phyloP scores from a whole-genome alignment of 2,797 vertebrate species.

The Tragopan temminckii region DNA sequence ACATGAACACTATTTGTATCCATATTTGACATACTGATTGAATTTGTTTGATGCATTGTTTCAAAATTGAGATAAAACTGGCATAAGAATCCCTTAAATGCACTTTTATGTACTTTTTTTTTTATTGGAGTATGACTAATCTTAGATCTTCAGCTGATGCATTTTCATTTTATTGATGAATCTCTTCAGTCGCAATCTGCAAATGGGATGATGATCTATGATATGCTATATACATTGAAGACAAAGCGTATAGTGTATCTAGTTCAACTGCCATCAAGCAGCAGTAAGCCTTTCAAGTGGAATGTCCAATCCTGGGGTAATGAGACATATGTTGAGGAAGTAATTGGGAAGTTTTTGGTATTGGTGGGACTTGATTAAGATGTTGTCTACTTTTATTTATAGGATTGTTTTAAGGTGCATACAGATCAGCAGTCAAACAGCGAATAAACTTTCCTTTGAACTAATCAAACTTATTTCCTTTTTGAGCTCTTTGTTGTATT shows the following conservation, averaged over 20 bases:
- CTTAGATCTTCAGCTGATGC: conserved; percentile 83
- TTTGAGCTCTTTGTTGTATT: conserved; percentile 51
- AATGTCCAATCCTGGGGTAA: conserved; percentile 57
- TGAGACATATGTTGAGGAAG: conserved; percentile 57
- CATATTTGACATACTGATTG: conserved; percentile 82
- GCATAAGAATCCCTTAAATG: conserved; percentile 84
- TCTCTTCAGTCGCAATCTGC: conserved; percentile 76
- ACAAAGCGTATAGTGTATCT: conserved; percentile 43
- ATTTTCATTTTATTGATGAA: conserved; percentile 77
- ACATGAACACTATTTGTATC: conserved; percentile 81
- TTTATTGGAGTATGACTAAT: conserved; percentile 85
- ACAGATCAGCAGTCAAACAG: conserved; percentile 76
- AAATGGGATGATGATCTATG: conserved; percentile 62
- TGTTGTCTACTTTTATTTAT: conserved; percentile 82
- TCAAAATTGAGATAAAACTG: conserved; percentile 83
- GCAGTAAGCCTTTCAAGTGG: conserved; percentile 61
- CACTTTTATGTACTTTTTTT: conserved; percentile 86
- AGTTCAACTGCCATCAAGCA: conserved; percentile 69
- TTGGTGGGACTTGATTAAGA: conserved; percentile 78
- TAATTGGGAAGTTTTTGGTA: conserved; percentile 76
- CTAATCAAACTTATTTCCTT: conserved; percentile 69
- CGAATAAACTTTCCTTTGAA: conserved; percentile 72
- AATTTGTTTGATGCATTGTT: conserved; percentile 84
- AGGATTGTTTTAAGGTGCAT: conserved; percentile 81
- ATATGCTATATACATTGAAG: conserved; percentile 47